These are phyloP conservation scores for Brachycybe producta DNA, from an alignment of 2,888 invertebrate genomes.

Conservation along the genomic window DNA sequence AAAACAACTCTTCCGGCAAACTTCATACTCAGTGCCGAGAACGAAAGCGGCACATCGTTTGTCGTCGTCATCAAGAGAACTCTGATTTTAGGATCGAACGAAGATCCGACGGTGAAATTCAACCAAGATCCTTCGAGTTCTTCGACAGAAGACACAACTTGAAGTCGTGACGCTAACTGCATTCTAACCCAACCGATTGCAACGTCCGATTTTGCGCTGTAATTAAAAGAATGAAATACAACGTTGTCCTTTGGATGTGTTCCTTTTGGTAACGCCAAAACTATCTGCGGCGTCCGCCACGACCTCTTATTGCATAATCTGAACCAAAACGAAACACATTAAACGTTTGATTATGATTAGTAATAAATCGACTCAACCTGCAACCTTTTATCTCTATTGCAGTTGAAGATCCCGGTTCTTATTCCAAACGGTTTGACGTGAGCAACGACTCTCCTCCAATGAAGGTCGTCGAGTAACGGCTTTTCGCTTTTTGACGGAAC, in stretches of 20 bases:
- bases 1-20: constrained; percentile 41
- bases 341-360: background rate
- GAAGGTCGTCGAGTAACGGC: constrained; percentile 29
- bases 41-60: constrained; percentile 38
- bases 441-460: constrained; percentile 35
- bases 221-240: constrained; percentile 27
- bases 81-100: background rate
- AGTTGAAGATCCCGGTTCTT: constrained; percentile 39
- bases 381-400: constrained; percentile 37
- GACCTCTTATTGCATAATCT: constrained; percentile 38
- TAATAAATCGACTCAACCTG: background rate
- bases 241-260: constrained; percentile 38
- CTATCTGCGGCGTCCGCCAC: constrained; percentile 37
- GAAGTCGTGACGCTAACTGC: constrained; percentile 35
- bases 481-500: constrained; percentile 27
- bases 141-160: constrained; percentile 28
- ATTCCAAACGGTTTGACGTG: constrained; percentile 38
- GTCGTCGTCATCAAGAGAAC: constrained; percentile 37
- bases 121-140: constrained; percentile 33
- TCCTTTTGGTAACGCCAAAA: constrained; percentile 39
- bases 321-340: constrained; percentile 19
- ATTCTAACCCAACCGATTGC: constrained; percentile 38
- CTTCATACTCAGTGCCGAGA: constrained; percentile 40
- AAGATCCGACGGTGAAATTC: constrained; percentile 24
- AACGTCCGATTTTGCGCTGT: constrained; percentile 26